These are phyloP conservation scores for Diadegma fenestrale DNA, from an alignment of 2,888 invertebrate genomes.

Conservation along the genomic window DNA sequence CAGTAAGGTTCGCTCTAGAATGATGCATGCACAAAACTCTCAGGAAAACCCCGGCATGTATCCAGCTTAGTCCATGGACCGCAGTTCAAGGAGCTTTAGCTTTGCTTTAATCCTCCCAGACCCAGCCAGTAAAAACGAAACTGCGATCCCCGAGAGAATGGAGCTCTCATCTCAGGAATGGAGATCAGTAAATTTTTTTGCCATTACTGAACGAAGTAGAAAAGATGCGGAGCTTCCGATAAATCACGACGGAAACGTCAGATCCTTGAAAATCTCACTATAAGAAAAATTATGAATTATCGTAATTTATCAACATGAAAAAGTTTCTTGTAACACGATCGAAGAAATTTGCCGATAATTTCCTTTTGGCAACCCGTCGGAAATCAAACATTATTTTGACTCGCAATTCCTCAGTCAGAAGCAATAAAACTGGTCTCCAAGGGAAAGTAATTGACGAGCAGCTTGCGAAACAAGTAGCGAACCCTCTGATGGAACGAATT, in stretches of 20 bases:
- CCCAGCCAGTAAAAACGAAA: conserved; percentile 77
- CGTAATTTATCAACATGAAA: not conserved
- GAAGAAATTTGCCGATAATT: not conserved
- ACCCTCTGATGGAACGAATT: conserved; percentile 52
- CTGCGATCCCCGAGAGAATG: conserved; percentile 55
- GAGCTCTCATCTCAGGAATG: conserved; percentile 63
- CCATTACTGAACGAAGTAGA: conserved; percentile 14
- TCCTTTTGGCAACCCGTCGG: not conserved
- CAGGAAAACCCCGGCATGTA: conserved; percentile 80
- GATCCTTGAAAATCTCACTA: not conserved
- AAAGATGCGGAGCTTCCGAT: not conserved
- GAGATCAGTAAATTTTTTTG: conserved; percentile 55
- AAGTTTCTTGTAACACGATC: not conserved
- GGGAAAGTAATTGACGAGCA: conserved; percentile 67
- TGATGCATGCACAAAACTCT: conserved; percentile 67
- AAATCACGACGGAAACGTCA: not conserved
- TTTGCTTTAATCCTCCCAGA: conserved; percentile 81
- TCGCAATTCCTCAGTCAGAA: conserved; percentile 35
- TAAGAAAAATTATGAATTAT: not conserved
- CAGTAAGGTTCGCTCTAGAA: conserved; percentile 71
- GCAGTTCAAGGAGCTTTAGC: conserved; percentile 85
- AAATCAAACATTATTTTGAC: conserved; percentile 28
- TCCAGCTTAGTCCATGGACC: conserved; percentile 84
- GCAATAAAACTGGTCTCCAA: conserved; percentile 48
- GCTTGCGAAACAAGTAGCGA: conserved; percentile 58